These are phyloP conservation scores for Dasypus novemcinctus DNA, from an alignment of 2,113 vertebrate species.

Conservation along the genomic window DNA sequence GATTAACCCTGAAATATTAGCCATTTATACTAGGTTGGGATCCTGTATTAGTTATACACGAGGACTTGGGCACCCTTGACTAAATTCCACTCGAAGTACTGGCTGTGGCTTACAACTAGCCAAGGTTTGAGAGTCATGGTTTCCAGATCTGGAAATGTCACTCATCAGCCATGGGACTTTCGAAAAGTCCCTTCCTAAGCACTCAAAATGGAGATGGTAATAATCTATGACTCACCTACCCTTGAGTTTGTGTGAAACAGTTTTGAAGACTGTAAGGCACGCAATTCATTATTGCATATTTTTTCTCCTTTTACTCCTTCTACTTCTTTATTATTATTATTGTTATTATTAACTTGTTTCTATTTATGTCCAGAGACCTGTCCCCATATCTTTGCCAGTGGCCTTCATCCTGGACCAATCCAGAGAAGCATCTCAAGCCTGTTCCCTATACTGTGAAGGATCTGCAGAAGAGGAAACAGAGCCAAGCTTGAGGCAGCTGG, in stretches of 20 bases:
- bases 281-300: neutral
- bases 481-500: neutral
- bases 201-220: neutral
- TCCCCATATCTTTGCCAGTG: neutral
- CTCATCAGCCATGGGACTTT: neutral
- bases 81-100: neutral
- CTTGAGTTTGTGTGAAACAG: neutral
- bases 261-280: neutral
- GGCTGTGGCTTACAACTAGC: neutral
- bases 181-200: neutral
- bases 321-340: too few relatives aligned
- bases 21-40: neutral
- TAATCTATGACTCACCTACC: neutral
- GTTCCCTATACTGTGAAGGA: neutral
- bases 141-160: neutral
- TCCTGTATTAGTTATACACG: neutral
- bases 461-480: neutral
- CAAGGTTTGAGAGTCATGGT: neutral
- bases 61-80: neutral
- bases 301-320: neutral
- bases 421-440: neutral
- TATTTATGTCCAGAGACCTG: neutral
- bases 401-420: neutral
- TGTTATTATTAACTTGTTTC: neutral
- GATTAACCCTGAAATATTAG: neutral